Evolutionary conservation across 2,888 invertebrate species (phyloP), one percentile per base, ranked within the genome.

Genomic region (Philereme vetulata): DNA sequence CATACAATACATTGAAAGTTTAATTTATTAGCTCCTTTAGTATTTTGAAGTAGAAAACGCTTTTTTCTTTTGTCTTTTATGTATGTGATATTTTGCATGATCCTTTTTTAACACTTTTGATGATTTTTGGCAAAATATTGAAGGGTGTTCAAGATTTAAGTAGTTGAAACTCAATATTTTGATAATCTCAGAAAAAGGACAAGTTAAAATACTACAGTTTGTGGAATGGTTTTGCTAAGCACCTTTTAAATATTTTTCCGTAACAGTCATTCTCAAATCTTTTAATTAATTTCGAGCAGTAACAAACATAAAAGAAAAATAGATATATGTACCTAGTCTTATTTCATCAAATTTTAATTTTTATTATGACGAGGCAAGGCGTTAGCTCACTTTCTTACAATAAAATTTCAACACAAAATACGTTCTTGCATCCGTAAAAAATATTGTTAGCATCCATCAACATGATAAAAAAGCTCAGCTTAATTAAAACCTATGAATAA

Each of bases 31-130:
- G 64, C 60, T 68, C 66, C 48, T 59, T 47, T 65, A 54, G 55
- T 55, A 60, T 58, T 63, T 62, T 63, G 49, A 64, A 48, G 68
- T 67, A 70, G 66, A 62, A 0, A 51, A 59, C 44, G 68, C 67
- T 68, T 66, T 38, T 48, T 54, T 64, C 61, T 65, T 66, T 65
- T 65, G 43, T 53, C 56, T 54, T 50, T 50, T 49, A n/a, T 59
- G 33, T 56, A 43, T 62, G 49, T 43, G 33, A 47, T 54, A 44
- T 44, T 58, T 44, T 58, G 50, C 52, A 57, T 65, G 60, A 21
- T 40, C 51, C 5, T 10, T 51, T 46, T 49, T 10, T 38, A 42
- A 35, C 34, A 45, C 35, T 50, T 51, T 36, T 38, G 8, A 8
- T 38, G 5, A 58, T 43, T 52, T 61, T 62, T 60, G 36, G 51